Conservation (phyloP, 1,140 invertebrate species). For the Drosophila athabasca region DNA sequence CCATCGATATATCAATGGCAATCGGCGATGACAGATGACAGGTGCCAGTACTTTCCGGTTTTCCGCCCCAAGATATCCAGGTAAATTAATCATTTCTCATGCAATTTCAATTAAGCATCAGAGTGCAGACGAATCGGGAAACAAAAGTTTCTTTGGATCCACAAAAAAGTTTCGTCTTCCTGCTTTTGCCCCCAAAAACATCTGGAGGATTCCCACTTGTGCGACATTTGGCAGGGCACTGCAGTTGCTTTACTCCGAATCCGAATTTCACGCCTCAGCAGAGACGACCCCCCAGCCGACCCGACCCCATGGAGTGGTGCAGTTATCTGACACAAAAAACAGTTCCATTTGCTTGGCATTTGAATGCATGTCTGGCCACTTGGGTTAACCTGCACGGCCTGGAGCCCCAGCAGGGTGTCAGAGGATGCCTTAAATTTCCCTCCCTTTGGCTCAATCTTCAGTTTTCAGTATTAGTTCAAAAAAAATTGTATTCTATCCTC, state of each 20-base stretch:
- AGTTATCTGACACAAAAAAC: slow-evolving; percentile 10
- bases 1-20: slow-evolving; percentile 50
- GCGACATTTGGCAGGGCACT: slow-evolving; percentile 20
- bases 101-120: slow-evolving; percentile 41
- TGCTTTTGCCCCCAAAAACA: neutral
- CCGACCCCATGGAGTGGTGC: neutral
- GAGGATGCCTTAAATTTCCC: too few species aligned
- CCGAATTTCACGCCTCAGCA: slow-evolving; percentile 45
- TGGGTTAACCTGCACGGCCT: slow-evolving; percentile 2
- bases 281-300: slow-evolving; percentile 4
- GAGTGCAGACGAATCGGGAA: too few species aligned
- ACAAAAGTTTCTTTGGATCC: slow-evolving; percentile 28
- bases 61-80: slow-evolving; percentile 15
- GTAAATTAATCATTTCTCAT: slow-evolving; percentile 51
- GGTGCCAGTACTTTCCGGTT: slow-evolving; percentile 8
- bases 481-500: too few species aligned
- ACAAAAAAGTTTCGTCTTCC: neutral
- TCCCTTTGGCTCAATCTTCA: too few species aligned
- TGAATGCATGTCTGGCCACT: slow-evolving; percentile 28
- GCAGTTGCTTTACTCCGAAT: slow-evolving; percentile 18
- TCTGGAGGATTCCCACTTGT: slow-evolving; percentile 11
- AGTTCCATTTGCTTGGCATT: slow-evolving; percentile 4
- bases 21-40: slow-evolving; percentile 32
- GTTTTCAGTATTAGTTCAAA: too few species aligned
- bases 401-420: too few species aligned